These are phyloP conservation scores for Halcyon chelicuti DNA, from an alignment of 2,797 vertebrate species.

Conservation along the genomic window DNA sequence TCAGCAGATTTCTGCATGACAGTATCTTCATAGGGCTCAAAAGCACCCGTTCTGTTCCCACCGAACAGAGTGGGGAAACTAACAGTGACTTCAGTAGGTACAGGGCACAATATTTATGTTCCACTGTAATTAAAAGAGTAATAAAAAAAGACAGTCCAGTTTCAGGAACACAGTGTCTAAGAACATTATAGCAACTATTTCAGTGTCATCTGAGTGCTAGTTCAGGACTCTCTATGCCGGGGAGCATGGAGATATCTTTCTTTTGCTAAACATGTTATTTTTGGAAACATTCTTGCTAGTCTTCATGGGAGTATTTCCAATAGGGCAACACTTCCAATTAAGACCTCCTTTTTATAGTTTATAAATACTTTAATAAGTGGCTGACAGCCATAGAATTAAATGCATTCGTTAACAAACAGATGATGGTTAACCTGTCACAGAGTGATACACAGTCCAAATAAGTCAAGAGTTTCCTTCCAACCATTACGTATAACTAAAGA, in stretches of 20 bases:
- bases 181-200: background rate
- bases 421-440: background rate
- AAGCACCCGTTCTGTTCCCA: background rate
- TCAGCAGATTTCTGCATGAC: background rate
- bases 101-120: background rate
- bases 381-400: background rate
- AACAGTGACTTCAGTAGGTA: background rate
- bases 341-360: background rate
- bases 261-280: background rate
- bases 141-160: background rate
- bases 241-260: background rate
- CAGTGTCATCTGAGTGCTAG: background rate
- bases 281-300: conserved; percentile 1
- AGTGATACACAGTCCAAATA: background rate
- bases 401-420: background rate
- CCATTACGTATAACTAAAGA: background rate
- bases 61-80: background rate
- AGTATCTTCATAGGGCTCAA: background rate
- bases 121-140: background rate
- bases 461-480: background rate
- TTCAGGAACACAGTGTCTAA: background rate
- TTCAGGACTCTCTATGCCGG: background rate
- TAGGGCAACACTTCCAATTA: conserved; percentile 23
- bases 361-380: background rate
- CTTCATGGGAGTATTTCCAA: background rate